phyloP scores from a whole-genome alignment of 2,888 invertebrate genomes.

The Eumerus sabulonum region DNA sequence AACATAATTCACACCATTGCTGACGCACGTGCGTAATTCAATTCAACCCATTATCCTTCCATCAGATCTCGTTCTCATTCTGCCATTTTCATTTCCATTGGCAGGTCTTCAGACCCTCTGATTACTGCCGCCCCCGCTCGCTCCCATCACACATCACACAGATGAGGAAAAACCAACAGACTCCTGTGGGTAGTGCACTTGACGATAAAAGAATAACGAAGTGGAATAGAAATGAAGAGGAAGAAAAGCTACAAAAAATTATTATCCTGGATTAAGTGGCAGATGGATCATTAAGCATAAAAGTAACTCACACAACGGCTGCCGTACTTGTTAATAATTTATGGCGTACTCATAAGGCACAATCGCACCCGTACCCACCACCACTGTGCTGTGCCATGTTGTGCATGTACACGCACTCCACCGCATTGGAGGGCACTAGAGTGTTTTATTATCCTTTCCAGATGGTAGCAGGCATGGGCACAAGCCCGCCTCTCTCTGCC shows the following conservation, averaged over 20 bases:
- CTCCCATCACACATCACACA: conserved; percentile 19
- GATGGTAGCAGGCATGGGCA: conserved; percentile 46
- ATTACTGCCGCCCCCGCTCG: conserved; percentile 48
- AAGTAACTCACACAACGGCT: conserved; percentile 66
- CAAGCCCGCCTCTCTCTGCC: conserved; percentile 20
- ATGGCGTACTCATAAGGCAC: conserved; percentile 39
- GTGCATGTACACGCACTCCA: conserved; percentile 34
- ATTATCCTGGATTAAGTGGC: conserved; percentile 68
- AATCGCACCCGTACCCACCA: background rate
- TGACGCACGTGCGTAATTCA: conserved; percentile 64
- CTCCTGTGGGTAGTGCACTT: conserved; percentile 57
- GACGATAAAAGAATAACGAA: conserved; percentile 54
- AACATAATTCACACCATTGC: conserved; percentile 52
- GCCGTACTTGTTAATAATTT: conserved; percentile 68
- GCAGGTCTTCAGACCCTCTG: too few species aligned
- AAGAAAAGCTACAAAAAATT: conserved; percentile 30
- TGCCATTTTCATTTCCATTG: conserved; percentile 46
- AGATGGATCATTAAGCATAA: conserved; percentile 69
- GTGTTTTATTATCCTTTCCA: conserved; percentile 63
- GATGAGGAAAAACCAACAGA: conserved; percentile 3
- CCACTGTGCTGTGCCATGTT: conserved; percentile 25
- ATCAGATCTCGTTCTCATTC: conserved; percentile 46
- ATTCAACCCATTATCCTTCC: conserved; percentile 67
- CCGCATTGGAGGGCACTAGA: conserved; percentile 22
- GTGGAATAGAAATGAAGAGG: background rate